Conservation (phyloP, 1,140 invertebrate species). For the Drosophila kepulauana region DNA sequence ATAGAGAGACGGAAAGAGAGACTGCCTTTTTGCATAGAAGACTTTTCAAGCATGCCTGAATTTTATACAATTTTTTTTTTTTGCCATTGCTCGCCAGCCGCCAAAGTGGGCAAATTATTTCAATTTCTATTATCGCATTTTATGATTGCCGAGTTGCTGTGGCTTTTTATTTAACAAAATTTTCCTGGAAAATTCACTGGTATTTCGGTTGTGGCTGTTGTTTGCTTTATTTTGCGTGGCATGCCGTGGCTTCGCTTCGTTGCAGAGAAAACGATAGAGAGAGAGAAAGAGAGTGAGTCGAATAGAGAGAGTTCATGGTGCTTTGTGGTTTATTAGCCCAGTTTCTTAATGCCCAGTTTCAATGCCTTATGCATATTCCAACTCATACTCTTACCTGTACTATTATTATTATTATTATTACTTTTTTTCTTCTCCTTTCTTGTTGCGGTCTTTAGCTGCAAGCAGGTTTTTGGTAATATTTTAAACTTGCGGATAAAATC, state of each 20-base stretch:
- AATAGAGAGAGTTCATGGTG: conserved; percentile 38
- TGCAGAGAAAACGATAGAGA: not conserved
- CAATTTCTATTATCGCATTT: conserved; percentile 83
- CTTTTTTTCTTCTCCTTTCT: not conserved
- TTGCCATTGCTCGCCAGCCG: conserved; percentile 38
- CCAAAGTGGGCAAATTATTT: conserved; percentile 80
- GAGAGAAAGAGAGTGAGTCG: not conserved
- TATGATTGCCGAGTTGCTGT: conserved; percentile 57
- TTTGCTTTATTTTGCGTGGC: conserved; percentile 9
- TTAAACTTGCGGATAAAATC: not conserved
- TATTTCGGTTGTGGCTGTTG: conserved; percentile 45
- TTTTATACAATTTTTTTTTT: conserved; percentile 25
- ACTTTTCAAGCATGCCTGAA: conserved; percentile 43
- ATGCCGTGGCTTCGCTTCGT: conserved; percentile 14
- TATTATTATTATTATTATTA: conserved; percentile 11
- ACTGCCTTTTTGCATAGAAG: conserved; percentile 24
- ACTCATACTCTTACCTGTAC: not conserved
- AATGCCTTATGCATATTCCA: conserved; percentile 36
- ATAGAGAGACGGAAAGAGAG: not conserved
- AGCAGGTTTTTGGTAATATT: conserved; percentile 14
- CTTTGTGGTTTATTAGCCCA: conserved; percentile 75
- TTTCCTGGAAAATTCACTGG: conserved; percentile 49
- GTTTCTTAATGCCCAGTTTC: conserved; percentile 39
- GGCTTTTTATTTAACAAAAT: conserved; percentile 56
- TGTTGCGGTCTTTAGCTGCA: conserved; percentile 12